These are phyloP conservation scores for Cheilosia variabilis DNA, from an alignment of 2,888 invertebrate genomes.

Conservation along the genomic window DNA sequence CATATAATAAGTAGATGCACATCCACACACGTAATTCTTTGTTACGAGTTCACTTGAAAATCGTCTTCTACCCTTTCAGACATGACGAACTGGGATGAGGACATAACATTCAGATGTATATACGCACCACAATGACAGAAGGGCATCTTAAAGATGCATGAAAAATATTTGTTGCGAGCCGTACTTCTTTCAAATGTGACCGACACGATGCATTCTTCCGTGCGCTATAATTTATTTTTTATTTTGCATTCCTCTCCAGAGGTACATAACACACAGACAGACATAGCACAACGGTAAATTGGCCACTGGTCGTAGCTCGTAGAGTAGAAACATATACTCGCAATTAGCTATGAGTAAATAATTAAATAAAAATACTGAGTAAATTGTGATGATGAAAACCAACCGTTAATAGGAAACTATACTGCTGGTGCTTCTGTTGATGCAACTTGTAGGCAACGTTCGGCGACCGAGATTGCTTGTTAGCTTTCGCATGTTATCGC, in stretches of 20 bases:
- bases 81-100: slow-evolving; percentile 3
- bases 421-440: neutral
- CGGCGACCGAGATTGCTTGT: slow-evolving; percentile 48
- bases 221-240: slow-evolving; percentile 48
- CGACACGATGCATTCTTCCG: slow-evolving; percentile 3
- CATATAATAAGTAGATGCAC: slow-evolving; percentile 32
- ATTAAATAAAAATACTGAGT: slow-evolving; percentile 57
- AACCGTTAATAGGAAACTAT: slow-evolving; percentile 63
- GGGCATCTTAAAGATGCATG: slow-evolving; percentile 46
- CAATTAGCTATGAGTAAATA: slow-evolving; percentile 71
- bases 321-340: slow-evolving; percentile 33
- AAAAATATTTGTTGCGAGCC: slow-evolving; percentile 31
- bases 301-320: slow-evolving; percentile 27
- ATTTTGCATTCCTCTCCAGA: slow-evolving; percentile 16
- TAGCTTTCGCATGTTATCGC: slow-evolving; percentile 70
- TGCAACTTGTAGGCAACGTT: slow-evolving; percentile 40
- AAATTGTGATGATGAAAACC: slow-evolving; percentile 57
- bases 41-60: slow-evolving; percentile 24
- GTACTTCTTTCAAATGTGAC: slow-evolving; percentile 21
- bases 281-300: slow-evolving; percentile 55
- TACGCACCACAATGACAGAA: slow-evolving; percentile 22
- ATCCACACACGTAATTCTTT: neutral
- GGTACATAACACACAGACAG: neutral
- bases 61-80: slow-evolving; percentile 16
- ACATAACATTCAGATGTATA: slow-evolving; percentile 29